Conservation (phyloP, 1,140 invertebrate species). For the Drosophila ficusphila region DNA sequence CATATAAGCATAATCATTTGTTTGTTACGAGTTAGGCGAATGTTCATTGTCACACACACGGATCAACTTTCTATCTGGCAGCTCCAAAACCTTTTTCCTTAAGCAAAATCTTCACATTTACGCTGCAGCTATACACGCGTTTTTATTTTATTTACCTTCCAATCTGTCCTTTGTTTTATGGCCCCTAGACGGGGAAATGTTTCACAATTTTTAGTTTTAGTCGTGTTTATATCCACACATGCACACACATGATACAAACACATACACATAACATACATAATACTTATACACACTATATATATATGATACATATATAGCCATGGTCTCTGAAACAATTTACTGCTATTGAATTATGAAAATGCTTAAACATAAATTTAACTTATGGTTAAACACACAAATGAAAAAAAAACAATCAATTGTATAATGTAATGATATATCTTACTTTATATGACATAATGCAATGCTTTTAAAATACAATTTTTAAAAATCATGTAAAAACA, state of each 20-base stretch:
- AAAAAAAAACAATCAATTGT: conserved; percentile 64
- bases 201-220: conserved; percentile 63
- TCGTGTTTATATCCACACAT: conserved; percentile 60
- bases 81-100: conserved; percentile 63
- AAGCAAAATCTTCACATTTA: conserved; percentile 64
- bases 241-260: conserved; percentile 47
- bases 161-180: conserved; percentile 28
- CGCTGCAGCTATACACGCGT: conserved; percentile 53
- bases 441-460: conserved; percentile 79
- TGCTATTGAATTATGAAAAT: conserved; percentile 81
- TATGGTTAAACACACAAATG: conserved; percentile 70
- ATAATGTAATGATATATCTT: conserved; percentile 79
- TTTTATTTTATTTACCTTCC: conserved; percentile 32
- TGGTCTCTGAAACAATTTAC: conserved; percentile 80
- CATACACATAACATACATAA: conserved; percentile 54
- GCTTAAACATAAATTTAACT: conserved; percentile 80
- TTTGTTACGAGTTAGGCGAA: conserved; percentile 73
- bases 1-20: conserved; percentile 66
- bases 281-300: conserved; percentile 59
- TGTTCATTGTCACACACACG: conserved; percentile 61
- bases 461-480: conserved; percentile 82
- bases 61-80: conserved; percentile 21
- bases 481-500: conserved; percentile 80
- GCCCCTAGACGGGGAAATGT: conserved; percentile 30
- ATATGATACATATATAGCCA: conserved; percentile 79